Evolutionary conservation across 2,797 vertebrate genomes (phyloP).

Genomic region (Neomorphus geoffroyi): DNA sequence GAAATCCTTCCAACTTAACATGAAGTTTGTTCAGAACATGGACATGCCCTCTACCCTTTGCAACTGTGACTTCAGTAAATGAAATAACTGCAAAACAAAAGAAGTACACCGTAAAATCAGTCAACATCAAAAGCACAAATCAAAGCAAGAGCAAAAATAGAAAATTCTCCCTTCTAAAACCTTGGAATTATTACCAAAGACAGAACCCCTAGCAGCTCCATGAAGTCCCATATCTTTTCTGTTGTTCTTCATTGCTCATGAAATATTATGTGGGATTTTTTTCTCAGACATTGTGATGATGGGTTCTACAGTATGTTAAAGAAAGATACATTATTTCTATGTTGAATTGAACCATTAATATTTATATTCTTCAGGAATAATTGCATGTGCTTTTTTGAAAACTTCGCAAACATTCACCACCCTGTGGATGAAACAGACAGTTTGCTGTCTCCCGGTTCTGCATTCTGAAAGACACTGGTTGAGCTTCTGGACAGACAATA

Average conservation of each 20-base stretch:
- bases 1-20: neutral
- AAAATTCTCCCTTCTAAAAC: conserved; percentile 1
- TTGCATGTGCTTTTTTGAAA: neutral
- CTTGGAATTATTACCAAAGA: neutral
- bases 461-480: neutral
- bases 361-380: conserved; percentile 23
- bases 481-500: neutral
- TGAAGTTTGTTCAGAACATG: neutral
- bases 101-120: conserved; percentile 41
- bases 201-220: neutral
- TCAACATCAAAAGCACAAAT: conserved; percentile 49
- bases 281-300: neutral
- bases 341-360: conserved; percentile 8
- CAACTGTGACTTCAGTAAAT: conserved; percentile 17
- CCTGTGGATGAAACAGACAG: neutral
- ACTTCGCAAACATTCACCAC: neutral
- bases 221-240: neutral
- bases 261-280: neutral
- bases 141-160: conserved; percentile 18
- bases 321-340: neutral
- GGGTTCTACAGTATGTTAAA: neutral
- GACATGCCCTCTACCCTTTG: neutral
- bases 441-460: neutral
- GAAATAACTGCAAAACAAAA: conserved; percentile 31
- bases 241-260: neutral